Evolutionary conservation across 2,113 vertebrate genomes (phyloP), one percentile per base, ranked within the genome.

Genomic region (Phoxinus phoxinus): DNA sequence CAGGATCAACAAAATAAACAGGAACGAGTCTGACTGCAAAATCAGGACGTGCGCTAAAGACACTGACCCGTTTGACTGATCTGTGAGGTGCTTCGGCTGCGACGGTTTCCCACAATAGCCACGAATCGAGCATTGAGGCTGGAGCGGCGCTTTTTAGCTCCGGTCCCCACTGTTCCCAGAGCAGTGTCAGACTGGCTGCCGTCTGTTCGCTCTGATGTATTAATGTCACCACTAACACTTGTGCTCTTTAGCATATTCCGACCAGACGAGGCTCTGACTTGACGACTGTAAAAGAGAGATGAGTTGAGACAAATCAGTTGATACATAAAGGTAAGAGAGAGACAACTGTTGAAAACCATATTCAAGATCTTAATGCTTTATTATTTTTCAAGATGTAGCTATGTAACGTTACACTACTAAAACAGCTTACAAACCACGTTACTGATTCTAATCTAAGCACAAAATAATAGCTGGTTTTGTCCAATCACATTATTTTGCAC

Each of bases 181-280:
- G 97, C 98, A 0, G 98, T 99, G 94, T 99, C 98, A 0, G 98
- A 99, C 89, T 99, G 98, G 92, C 98, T 99, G 92, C 98, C 98
- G 0, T 99, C 98, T 7, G 96, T 98, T 89, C 96, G 97, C 90
- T 98, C 98, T 91, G 97, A 94, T 13, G 95, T 94, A 91, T 98
- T 99, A 72, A 99, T 97, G 92, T 99, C 97, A 51, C 97, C 97
- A 74, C 98, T 98, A 87, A 98, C 95, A 74, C 98, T 99, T 93
- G 97, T 98, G 95, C 98, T 99, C 95, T 99, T 99, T 82, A 93
- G 94, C 94, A 99, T 96, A 92, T 87, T 96, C 93, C 96, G 97
- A 92, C 97, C 97, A 84, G 96, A 95, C 17, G 96, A 94, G 41
- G 90, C 90, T 5, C 97, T 95, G 94, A 98, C 95, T 93, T 97